A percentile compares a stretch with the other conserved stretches of the same genome.
These are phyloP conservation scores for Stichopus horrens DNA, from an alignment of 53 echinoderm and acorn worm species.

Conservation along the genomic window DNA sequence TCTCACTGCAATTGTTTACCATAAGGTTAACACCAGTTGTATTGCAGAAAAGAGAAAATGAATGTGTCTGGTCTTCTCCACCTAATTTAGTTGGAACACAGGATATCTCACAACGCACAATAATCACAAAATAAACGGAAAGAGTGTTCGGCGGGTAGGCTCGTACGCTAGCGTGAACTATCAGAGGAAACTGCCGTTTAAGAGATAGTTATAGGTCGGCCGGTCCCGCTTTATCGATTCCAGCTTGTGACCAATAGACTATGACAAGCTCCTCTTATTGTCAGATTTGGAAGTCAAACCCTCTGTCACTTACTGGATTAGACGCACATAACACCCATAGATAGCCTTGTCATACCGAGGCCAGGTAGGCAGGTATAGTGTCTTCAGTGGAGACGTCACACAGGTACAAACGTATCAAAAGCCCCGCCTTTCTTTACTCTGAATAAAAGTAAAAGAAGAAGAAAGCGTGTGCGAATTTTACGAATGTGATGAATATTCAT, in stretches of 20 bases:
- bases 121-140: too few species aligned
- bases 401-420: neutral
- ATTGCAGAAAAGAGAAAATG: too few species aligned
- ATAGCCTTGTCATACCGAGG: neutral
- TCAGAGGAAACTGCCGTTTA: neutral
- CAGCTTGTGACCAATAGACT: neutral
- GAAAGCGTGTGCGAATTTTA: slow-evolving; percentile 25
- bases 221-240: neutral
- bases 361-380: too few species aligned
- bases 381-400: neutral
- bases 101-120: neutral
- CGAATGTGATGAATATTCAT: slow-evolving; percentile 30
- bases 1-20: too few species aligned
- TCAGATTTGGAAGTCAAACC: slow-evolving; percentile 37
- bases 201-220: neutral
- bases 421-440: neutral
- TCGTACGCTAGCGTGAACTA: neutral
- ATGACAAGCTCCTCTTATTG: slow-evolving; percentile 9
- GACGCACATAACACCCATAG: neutral
- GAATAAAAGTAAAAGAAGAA: neutral
- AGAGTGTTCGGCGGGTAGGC: neutral
- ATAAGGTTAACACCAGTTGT: too few species aligned
- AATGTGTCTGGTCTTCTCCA: too few species aligned
- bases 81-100: neutral
- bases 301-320: slow-evolving; percentile 29